phyloP scores from a whole-genome alignment of 2,888 invertebrate genomes.

The Monoplex corrugatus region DNA sequence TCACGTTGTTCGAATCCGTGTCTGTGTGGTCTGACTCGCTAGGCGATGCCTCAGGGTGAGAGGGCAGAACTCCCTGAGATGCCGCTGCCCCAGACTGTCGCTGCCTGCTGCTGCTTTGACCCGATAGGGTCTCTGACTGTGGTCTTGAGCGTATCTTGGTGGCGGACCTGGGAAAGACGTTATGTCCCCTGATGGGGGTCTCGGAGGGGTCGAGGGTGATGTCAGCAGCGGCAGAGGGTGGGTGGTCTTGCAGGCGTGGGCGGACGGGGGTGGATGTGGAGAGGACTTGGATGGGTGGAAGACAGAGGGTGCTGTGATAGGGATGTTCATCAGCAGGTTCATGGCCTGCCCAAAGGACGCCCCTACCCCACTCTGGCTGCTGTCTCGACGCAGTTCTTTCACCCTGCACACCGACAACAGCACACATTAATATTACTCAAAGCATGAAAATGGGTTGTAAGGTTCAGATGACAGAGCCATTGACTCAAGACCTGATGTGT shows the following conservation, averaged over 20 bases:
- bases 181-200: conserved; percentile 74
- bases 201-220: conserved; percentile 70
- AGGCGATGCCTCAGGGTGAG: conserved; percentile 59
- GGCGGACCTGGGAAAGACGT: conserved; percentile 64
- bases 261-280: conserved; percentile 76
- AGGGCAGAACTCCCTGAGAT: conserved; percentile 52
- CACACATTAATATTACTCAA: too few relatives aligned
- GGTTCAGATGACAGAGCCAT: too few relatives aligned
- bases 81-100: conserved; percentile 48
- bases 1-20: conserved; percentile 72
- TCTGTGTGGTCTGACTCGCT: conserved; percentile 73
- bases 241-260: conserved; percentile 53
- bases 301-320: conserved; percentile 71
- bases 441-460: too few relatives aligned
- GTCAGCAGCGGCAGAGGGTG: conserved; percentile 61
- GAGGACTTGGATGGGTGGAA: conserved; percentile 76
- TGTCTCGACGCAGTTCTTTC: conserved; percentile 70
- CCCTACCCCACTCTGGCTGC: conserved; percentile 54
- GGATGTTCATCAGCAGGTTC: conserved; percentile 74
- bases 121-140: not conserved
- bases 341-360: conserved; percentile 66
- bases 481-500: too few relatives aligned
- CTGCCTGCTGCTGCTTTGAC: not conserved
- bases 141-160: not conserved
- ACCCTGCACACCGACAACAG: conserved; percentile 64